Percentiles rank a stretch among this genome's conserved stretches.
These are phyloP conservation scores for Anastrepha obliqua DNA, from an alignment of 1,140 invertebrate genomes.

Conservation along the genomic window DNA sequence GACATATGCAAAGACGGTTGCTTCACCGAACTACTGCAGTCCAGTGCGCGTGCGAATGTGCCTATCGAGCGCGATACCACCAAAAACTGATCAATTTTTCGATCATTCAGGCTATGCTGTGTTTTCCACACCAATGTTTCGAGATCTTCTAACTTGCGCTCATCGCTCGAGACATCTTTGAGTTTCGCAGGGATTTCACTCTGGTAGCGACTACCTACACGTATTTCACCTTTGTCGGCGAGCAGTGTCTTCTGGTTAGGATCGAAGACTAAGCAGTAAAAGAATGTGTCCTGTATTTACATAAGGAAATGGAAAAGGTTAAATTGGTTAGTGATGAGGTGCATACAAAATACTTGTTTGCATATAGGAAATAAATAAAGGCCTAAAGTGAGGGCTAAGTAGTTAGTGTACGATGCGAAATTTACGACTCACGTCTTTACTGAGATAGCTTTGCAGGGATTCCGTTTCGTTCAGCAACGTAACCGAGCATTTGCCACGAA, in stretches of 20 bases:
- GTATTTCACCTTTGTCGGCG: constrained; percentile 96
- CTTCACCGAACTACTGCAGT: constrained; percentile 98
- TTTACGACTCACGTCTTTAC: constrained; percentile 89
- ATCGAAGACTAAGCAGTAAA: constrained; percentile 99
- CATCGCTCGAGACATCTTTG: constrained; percentile 86
- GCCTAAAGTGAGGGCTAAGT: neutral
- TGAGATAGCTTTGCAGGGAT: constrained; percentile 94
- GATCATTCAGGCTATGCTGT: constrained; percentile 90
- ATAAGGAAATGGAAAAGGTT: neutral
- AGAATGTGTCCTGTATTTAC: constrained; percentile 91
- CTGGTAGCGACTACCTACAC: constrained; percentile 95
- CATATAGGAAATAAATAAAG: neutral
- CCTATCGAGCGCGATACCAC: constrained; percentile 98
- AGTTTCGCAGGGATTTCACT: constrained; percentile 88
- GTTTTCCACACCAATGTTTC: constrained; percentile 97
- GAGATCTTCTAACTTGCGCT: constrained; percentile 84
- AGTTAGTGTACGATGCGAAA: constrained; percentile 56
- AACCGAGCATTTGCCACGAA: constrained; percentile 98
- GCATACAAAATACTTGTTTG: neutral
- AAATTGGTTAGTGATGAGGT: neutral
- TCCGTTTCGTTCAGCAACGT: constrained; percentile 99
- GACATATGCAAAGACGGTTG: constrained; percentile 99
- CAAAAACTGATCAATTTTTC: constrained; percentile 99
- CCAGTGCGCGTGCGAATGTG: constrained; percentile 97
- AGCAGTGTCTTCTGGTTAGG: constrained; percentile 98